A percentile compares a stretch with the other conserved stretches of the same genome.
Evolutionary conservation across 2,888 invertebrate genomes (phyloP).

Genomic region (Heliconius charithonia): DNA sequence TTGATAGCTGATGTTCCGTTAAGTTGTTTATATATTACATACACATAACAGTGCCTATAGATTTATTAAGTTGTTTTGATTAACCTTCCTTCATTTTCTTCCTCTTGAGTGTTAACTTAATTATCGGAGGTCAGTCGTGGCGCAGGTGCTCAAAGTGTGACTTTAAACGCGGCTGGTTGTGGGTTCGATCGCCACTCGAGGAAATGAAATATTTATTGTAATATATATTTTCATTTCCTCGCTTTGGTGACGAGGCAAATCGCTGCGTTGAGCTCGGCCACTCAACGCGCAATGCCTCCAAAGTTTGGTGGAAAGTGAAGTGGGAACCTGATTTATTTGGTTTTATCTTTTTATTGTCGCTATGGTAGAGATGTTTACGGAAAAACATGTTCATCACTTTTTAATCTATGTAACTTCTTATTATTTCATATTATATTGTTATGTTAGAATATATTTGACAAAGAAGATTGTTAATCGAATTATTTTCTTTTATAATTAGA

Average conservation of each 20-base stretch:
- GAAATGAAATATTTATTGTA: no score
- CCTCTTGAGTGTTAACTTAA: background rate
- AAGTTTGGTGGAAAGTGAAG: no score
- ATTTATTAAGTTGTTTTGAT: background rate
- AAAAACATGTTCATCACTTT: background rate
- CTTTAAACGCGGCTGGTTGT: no score
- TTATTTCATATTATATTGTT: background rate
- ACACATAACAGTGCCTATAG: background rate
- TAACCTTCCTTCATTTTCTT: background rate
- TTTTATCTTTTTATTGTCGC: background rate
- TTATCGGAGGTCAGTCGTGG: background rate
- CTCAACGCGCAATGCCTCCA: no score
- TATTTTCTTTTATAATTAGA: background rate
- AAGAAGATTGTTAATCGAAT: background rate
- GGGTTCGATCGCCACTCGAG: no score
- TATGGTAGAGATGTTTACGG: background rate
- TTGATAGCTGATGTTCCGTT: constrained; percentile 30
- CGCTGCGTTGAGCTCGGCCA: no score
- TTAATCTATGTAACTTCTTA: background rate
- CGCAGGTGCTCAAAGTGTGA: no score
- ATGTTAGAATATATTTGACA: background rate
- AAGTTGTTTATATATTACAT: constrained; percentile 6
- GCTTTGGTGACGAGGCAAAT: no score
- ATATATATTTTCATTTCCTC: no score
- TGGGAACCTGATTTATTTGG: no score